These are phyloP conservation scores for Pachyrhynchus sulphureomaculatus DNA, from an alignment of 1,140 invertebrate species.

Conservation along the genomic window DNA sequence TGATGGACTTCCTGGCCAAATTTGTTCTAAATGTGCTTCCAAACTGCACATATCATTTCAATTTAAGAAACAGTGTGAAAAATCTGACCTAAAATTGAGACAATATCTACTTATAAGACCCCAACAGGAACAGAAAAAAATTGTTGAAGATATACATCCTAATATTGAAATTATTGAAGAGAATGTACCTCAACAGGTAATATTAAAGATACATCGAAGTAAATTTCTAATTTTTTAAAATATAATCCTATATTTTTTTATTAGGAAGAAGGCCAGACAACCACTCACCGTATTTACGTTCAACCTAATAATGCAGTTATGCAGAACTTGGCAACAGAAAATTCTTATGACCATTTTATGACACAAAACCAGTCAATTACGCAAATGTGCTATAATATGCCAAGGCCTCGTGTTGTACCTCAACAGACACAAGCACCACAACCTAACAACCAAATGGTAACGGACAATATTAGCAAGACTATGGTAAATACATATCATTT, in stretches of 20 bases:
- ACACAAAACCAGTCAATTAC: not conserved
- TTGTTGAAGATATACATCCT: constrained; percentile 28
- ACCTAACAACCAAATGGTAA: not conserved
- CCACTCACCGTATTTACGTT: constrained; percentile 11
- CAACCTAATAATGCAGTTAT: constrained; percentile 11
- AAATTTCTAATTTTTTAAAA: too few species aligned
- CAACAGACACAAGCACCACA: too few species aligned
- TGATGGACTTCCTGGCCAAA: constrained; percentile 52
- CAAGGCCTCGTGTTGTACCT: too few species aligned
- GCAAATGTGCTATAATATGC: too few species aligned
- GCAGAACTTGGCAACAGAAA: not conserved
- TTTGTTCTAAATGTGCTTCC: constrained; percentile 52
- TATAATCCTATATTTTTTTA: constrained; percentile 36
- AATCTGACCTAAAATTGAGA: constrained; percentile 49
- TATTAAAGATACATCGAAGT: too few species aligned
- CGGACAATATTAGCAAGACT: constrained; percentile 6
- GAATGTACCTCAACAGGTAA: constrained; percentile 3
- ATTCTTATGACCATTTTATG: constrained; percentile 17
- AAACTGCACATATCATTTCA: constrained; percentile 53
- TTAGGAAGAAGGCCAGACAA: constrained; percentile 11
- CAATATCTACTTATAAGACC: constrained; percentile 38
- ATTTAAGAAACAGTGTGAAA: constrained; percentile 53
- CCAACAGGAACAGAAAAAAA: constrained; percentile 26
- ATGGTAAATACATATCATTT: not conserved
- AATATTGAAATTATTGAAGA: constrained; percentile 4